Base-by-base conservation (phyloP, 2,113 vertebrate species). In the Bufo gargarizans region DNA sequence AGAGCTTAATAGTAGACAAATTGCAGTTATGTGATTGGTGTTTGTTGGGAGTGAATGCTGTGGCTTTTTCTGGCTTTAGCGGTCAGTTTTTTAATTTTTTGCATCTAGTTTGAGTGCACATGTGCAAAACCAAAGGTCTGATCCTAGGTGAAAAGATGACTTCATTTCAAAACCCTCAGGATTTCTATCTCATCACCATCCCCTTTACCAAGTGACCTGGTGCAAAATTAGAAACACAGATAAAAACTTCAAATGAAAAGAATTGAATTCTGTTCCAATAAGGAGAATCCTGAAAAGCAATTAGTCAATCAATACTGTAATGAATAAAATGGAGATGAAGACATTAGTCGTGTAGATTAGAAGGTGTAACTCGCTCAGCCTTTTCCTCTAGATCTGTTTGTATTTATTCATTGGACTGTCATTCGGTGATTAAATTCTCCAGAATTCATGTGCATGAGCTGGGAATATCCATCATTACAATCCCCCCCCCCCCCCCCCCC, bases 261-360 rank as follows among this genome's bases (percentile, higher is more conserved):
- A 65, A 45, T 78, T 33, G 13, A 49, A 79, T 67, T 69, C 19
- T 22, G 45, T 56, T 79, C 47, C 47, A 79, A 43, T 33, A 22
- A 86, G 47, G 6, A 56, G 14, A 3, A 33, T 63, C 74, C 13
- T 19, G 16, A 22, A 50, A 72, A 61, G 72, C 58, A 63, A 77
- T 86, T 67, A 86, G 59, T 78, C 59, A 86, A 78, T 86, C 59
- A 67, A 78, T 86, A 79, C 12, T n/a, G 47, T 55, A 53, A 55
- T 79, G 12, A 86, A 67, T 86, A 56, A 55, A 86, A 79, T 43
- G 47, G 47, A 19, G n/a, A 86, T 78, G 20, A 45, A 22, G 10
- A 63, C 72, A 16, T 61, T 17, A 82, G 58, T 77, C 20, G 45
- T 77, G 74, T 77, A 77, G 74, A 85, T 59, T 85, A 47, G n/a